phyloP scores from a whole-genome alignment of 2,888 invertebrate genomes.

The Lithophane ornitopus region DNA sequence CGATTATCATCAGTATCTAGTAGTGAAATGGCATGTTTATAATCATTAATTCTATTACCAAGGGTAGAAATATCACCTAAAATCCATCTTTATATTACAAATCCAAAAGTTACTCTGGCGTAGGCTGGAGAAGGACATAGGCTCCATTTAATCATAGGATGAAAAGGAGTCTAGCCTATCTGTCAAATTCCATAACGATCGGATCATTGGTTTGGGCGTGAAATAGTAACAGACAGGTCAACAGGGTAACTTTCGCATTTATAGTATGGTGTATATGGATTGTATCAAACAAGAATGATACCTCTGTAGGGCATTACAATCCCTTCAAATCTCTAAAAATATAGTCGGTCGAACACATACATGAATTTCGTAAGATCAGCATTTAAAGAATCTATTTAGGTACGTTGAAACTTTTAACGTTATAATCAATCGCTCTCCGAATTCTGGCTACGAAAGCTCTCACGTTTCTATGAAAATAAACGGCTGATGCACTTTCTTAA shows the following conservation, averaged over 20 bases:
- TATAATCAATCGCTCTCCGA: slow-evolving; percentile 33
- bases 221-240: neutral
- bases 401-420: slow-evolving; percentile 24
- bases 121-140: neutral
- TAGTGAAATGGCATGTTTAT: neutral
- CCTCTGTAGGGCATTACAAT: neutral
- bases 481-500: slow-evolving; percentile 62
- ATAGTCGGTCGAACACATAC: neutral
- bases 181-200: neutral
- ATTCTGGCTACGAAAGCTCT: slow-evolving; percentile 49
- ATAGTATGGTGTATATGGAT: neutral
- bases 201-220: neutral
- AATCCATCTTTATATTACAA: neutral
- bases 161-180: neutral
- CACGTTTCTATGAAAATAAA: slow-evolving; percentile 64
- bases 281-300: neutral
- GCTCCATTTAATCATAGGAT: neutral
- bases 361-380: slow-evolving; percentile 6
- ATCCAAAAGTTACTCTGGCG: neutral
- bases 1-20: neutral
- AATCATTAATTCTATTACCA: neutral
- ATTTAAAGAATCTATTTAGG: slow-evolving; percentile 25
- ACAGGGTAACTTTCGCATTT: too few relatives aligned
- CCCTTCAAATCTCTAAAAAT: neutral
- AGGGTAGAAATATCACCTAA: neutral